A percentile compares a stretch with the other conserved stretches of the same genome.
Evolutionary conservation across 2,113 vertebrate species (phyloP).

Genomic region (Motacilla tschutschensis): DNA sequence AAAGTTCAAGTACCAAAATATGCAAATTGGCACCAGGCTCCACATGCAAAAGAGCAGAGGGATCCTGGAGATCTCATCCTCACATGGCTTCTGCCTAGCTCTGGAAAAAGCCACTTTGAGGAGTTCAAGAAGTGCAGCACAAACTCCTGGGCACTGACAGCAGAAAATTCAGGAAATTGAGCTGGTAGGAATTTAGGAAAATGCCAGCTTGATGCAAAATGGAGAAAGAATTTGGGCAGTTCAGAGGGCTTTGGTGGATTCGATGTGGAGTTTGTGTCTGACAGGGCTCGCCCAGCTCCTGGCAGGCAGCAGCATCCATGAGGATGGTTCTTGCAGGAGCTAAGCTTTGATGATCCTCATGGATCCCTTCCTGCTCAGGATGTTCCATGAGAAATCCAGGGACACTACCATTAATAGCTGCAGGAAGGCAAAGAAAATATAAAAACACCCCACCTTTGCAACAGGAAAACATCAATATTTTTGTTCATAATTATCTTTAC

Average conservation of each 20-base stretch:
- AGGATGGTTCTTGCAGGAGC: background rate
- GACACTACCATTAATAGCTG: rapidly evolving
- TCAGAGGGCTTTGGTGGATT: rapidly evolving
- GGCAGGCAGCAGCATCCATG: background rate
- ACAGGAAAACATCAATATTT: background rate
- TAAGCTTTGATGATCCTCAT: too few relatives aligned
- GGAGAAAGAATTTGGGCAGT: background rate
- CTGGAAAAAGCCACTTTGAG: background rate
- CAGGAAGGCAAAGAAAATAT: background rate
- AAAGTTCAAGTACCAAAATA: constrained; percentile 35
- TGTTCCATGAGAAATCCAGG: background rate
- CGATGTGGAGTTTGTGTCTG: background rate
- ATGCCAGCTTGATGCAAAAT: rapidly evolving
- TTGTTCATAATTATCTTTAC: background rate
- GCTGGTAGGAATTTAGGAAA: background rate
- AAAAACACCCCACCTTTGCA: background rate
- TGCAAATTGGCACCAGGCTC: background rate
- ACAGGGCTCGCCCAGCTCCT: background rate
- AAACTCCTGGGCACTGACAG: background rate
- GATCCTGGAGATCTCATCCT: background rate
- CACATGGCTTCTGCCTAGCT: rapidly evolving
- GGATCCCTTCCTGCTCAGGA: background rate
- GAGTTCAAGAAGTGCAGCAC: background rate
- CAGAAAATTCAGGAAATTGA: background rate
- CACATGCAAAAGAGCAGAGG: background rate